Percentiles rank a stretch among this genome's conserved stretches.
Evolutionary conservation across 1,140 invertebrate genomes (phyloP).

Genomic region (Zaprionus lachaisei): DNA sequence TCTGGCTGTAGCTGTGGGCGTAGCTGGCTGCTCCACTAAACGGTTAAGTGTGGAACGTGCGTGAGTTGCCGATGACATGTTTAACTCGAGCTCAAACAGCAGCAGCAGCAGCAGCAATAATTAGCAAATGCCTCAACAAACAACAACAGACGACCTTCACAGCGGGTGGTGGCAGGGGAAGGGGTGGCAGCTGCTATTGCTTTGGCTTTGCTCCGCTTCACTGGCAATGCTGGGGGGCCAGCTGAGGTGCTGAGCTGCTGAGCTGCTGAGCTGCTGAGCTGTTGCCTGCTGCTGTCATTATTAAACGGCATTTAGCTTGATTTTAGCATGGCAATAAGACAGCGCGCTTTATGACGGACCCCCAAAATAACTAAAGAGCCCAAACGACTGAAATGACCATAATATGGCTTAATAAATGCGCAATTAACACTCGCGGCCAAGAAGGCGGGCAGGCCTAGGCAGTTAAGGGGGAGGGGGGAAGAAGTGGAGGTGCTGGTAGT

Average conservation of each 20-base stretch:
- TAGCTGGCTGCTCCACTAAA: constrained; percentile 55
- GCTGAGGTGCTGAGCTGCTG: background rate
- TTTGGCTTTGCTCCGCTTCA: constrained; percentile 52
- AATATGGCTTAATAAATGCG: constrained; percentile 64
- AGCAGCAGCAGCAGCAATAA: constrained; percentile 44
- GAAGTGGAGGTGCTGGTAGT: background rate
- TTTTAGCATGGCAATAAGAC: constrained; percentile 67
- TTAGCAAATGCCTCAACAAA: constrained; percentile 60
- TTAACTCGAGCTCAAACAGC: constrained; percentile 66
- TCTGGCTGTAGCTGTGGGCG: constrained; percentile 50
- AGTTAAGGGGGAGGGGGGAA: background rate
- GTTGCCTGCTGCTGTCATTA: background rate
- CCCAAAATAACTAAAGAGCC: constrained; percentile 26
- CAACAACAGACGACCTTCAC: constrained; percentile 52
- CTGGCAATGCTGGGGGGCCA: constrained; percentile 56
- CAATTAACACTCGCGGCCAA: constrained; percentile 65
- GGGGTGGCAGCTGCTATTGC: background rate
- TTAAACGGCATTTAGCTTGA: constrained; percentile 37
- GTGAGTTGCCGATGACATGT: constrained; percentile 63
- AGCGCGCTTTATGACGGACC: constrained; percentile 54
- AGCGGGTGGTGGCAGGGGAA: constrained; percentile 25
- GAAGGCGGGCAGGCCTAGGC: constrained; percentile 2
- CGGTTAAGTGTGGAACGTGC: constrained; percentile 69
- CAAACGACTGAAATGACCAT: constrained; percentile 57
- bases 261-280: background rate